Percentiles rank a stretch among this genome's conserved stretches.
phyloP scores from a whole-genome alignment of 2,113 vertebrate genomes.

The Cynopterus brachyotis region DNA sequence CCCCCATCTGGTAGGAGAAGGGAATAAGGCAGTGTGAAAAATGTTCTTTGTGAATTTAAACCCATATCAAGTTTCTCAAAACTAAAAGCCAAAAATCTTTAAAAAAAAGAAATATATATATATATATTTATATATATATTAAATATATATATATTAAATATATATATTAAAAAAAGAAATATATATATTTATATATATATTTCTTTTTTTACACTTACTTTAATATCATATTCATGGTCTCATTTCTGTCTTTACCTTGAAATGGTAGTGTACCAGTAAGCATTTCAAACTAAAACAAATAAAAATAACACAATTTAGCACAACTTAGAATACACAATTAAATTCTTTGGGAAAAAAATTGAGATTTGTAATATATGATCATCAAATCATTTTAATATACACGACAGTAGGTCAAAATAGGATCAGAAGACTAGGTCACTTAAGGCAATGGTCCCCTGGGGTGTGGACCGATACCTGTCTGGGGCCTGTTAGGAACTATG shows the following conservation, averaged over 20 bases:
- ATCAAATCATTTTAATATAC: slow-evolving; percentile 32
- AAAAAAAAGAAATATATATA: slow-evolving; percentile 57
- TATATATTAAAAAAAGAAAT: no score
- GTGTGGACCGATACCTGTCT: no score
- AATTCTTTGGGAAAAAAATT: neutral
- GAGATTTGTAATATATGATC: neutral
- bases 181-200: no score
- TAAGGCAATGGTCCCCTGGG: neutral
- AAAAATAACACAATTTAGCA: neutral
- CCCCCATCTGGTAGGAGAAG: neutral
- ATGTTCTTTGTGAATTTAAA: neutral
- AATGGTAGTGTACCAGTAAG: slow-evolving; percentile 97
- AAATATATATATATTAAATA: no score
- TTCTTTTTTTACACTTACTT: slow-evolving; percentile 92
- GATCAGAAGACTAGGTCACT: neutral
- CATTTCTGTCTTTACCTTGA: slow-evolving; percentile 98
- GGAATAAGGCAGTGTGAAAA: neutral
- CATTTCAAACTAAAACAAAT: slow-evolving; percentile 93
- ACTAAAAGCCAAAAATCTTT: neutral
- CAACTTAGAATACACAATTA: slow-evolving; percentile 13
- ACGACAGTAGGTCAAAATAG: neutral
- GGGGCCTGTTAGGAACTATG: no score
- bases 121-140: no score
- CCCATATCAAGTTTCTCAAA: slow-evolving; percentile 10
- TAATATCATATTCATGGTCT: slow-evolving; percentile 99